Percentiles rank a stretch among this genome's conserved stretches.
Evolutionary conservation across 2,888 invertebrate species (phyloP).

Genomic region (Eristalinus sepulchralis): DNA sequence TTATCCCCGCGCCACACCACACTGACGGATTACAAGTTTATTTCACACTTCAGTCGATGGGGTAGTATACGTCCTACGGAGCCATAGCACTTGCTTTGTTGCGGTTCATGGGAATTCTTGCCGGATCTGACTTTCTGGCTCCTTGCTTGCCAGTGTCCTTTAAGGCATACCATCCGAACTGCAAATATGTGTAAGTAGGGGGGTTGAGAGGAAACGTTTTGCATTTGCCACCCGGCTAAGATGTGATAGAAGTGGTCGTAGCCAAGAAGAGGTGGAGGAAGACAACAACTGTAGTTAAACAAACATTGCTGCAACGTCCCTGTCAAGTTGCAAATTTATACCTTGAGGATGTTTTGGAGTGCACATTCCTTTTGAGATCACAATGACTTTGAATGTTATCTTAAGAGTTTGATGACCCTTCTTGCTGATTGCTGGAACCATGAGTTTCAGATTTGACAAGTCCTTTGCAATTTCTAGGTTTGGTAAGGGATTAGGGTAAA

Average conservation of each 20-base stretch:
- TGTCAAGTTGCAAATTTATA: neutral
- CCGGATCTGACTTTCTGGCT: slow-evolving; percentile 11
- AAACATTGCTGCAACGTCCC: slow-evolving; percentile 25
- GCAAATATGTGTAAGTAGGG: neutral
- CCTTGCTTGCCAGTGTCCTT: slow-evolving; percentile 18
- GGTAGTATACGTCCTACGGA: slow-evolving; percentile 2
- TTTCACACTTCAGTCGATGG: slow-evolving; percentile 52
- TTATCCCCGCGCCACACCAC: neutral
- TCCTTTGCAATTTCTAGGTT: neutral
- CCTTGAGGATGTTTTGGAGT: neutral
- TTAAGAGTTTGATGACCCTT: neutral
- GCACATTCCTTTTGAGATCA: neutral
- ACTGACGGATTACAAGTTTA: slow-evolving; percentile 55
- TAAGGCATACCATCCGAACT: neutral
- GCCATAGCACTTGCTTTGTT: slow-evolving; percentile 29
- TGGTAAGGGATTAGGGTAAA: neutral
- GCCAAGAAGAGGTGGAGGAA: neutral
- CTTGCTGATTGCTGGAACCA: neutral
- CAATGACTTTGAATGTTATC: neutral
- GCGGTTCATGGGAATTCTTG: slow-evolving; percentile 39
- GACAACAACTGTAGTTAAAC: slow-evolving; percentile 3
- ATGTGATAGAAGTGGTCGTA: neutral
- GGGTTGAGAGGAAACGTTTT: slow-evolving; percentile 11
- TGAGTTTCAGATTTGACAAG: neutral
- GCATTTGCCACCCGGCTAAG: slow-evolving; percentile 23